Base-by-base conservation (phyloP, 2,113 vertebrate genomes). In the Mastomys natalensis region DNA sequence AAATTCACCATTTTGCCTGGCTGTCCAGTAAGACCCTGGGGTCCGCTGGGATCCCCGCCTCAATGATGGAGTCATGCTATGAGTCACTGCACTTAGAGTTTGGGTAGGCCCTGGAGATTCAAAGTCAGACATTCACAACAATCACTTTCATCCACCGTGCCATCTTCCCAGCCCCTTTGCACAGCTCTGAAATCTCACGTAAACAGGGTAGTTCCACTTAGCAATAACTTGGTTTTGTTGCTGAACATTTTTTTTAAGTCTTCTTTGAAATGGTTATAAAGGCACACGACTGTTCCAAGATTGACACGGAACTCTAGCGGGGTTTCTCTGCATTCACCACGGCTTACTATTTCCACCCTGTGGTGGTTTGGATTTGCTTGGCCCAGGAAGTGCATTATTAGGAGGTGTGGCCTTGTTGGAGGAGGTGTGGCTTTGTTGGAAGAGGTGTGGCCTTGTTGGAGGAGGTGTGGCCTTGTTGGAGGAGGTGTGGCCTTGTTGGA, bases 141-240 rank as follows among this genome's bases (percentile, higher is more conserved):
- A 22, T 31, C 81, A 31, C 60, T 19, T 34, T 34, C 12, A 66
- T 5, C 82, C 60, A 7, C 29, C 9, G 60, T 45, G 60, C 16
- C 8, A 1, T 45, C 82, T 86, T 43, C 60, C 15, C 40, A 66
- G 4, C 8, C 40, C 60, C 40, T 43, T 29, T 22, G 29, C n/a
- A 22, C 31, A 4, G 62, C 16, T 58, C 72, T 9, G 8, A 40
- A 40, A 48, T 58, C 60, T 55, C 5, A 8, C 0, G 0, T 6
- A 37, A 68, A 16, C 31, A 16, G 34, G 29, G n/a, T 55, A 8
- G 7, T 3, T 72, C 60, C 2, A 7, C 19, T 68, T 82, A 29
- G 45, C 82, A 45, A 1, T 81, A 58, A 24, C 37, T 93, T 55
- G 51, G 4, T 45, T 62, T 53, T 34, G 31, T 62, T 19, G 4